Evolutionary conservation across 2,888 invertebrate species (phyloP).

Genomic region (Leptogaster cylindrica): DNA sequence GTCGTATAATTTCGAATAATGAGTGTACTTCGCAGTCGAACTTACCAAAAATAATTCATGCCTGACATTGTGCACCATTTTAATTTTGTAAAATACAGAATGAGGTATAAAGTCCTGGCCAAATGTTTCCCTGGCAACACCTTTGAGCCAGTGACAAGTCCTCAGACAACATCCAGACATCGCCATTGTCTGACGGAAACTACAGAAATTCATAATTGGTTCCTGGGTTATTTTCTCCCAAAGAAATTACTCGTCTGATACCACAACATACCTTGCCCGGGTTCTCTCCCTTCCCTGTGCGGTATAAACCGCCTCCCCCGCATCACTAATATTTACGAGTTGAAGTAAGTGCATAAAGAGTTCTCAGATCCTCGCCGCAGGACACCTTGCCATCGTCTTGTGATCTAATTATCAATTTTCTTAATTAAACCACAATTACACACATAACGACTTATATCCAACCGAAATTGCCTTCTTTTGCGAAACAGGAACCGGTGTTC

Average conservation of each 20-base stretch:
- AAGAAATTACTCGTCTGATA: background rate
- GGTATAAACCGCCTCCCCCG: background rate
- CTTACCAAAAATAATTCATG: no score
- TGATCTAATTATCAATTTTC: constrained; percentile 38
- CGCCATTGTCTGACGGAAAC: constrained; percentile 10
- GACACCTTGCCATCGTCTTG: constrained; percentile 4
- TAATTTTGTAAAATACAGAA: no score
- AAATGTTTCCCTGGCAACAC: no score
- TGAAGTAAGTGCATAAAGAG: background rate
- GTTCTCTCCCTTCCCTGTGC: background rate
- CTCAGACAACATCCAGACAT: no score
- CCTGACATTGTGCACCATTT: no score
- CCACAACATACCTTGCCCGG: no score
- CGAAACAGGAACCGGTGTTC: background rate
- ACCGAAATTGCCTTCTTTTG: constrained; percentile 33
- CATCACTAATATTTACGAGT: background rate
- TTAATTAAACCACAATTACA: constrained; percentile 40
- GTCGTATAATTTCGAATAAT: no score
- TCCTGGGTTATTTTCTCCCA: constrained; percentile 6
- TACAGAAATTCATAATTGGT: constrained; percentile 10
- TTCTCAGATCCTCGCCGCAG: constrained; percentile 1
- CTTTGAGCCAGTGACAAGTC: no score
- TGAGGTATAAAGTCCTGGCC: no score
- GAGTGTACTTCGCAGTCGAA: no score
- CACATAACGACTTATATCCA: constrained; percentile 34